Conservation (phyloP, 2,888 invertebrate species). For the Acronicta aceris region DNA sequence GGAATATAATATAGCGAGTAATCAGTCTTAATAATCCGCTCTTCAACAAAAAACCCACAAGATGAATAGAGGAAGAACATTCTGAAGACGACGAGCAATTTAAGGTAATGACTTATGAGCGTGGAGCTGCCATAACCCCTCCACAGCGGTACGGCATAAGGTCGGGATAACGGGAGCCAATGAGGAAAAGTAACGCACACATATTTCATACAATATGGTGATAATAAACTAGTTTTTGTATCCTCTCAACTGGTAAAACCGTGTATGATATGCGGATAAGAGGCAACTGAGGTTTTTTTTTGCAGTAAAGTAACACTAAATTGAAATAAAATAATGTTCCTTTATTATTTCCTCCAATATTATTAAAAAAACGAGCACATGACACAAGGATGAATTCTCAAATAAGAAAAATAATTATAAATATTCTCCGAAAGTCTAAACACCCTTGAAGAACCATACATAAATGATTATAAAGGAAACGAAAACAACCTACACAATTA, state of each 20-base stretch:
- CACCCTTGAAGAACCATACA: too few species aligned
- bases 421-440: too few species aligned
- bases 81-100: constrained; percentile 52
- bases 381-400: too few species aligned
- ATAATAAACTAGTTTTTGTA: constrained; percentile 48
- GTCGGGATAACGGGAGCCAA: constrained; percentile 32
- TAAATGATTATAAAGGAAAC: too few species aligned
- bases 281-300: neutral
- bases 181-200: constrained; percentile 49
- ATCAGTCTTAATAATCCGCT: constrained; percentile 35
- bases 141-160: constrained; percentile 26
- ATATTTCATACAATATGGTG: constrained; percentile 43
- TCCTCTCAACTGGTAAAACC: constrained; percentile 17
- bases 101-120: constrained; percentile 54
- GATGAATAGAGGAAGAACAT: constrained; percentile 49
- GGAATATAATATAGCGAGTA: neutral
- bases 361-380: too few species aligned
- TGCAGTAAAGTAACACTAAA: too few species aligned
- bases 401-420: too few species aligned
- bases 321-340: too few species aligned
- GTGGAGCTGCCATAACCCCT: constrained; percentile 42
- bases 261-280: neutral
- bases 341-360: too few species aligned
- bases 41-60: constrained; percentile 37
- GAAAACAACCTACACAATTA: too few species aligned